phyloP scores from a whole-genome alignment of 64 coral and sea anemone genomes.

The Exaiptasia diaphana region DNA sequence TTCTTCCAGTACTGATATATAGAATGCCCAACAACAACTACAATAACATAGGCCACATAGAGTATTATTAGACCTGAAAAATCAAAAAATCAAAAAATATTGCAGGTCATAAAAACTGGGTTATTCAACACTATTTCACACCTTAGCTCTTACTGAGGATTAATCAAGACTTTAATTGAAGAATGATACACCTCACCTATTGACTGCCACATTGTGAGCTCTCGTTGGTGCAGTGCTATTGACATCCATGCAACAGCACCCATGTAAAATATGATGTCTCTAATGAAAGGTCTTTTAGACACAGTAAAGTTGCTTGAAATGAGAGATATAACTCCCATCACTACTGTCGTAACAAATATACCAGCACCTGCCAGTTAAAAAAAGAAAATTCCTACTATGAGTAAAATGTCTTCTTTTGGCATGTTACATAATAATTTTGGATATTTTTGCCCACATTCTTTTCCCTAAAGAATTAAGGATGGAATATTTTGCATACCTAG shows the following conservation, averaged over 20 bases:
- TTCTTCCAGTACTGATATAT: constrained; percentile 80
- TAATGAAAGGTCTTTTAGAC: constrained; percentile 63
- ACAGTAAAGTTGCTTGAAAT: constrained; percentile 38
- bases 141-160: no score
- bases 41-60: constrained; percentile 72
- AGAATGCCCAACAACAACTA: constrained; percentile 64
- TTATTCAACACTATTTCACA: no score
- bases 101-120: no score
- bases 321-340: constrained; percentile 74
- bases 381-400: not conserved
- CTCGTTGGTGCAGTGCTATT: constrained; percentile 63
- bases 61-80: constrained; percentile 62
- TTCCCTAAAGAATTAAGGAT: not conserved
- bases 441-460: not conserved
- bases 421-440: not conserved
- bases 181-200: constrained; percentile 43
- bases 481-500: constrained; percentile 52
- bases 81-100: not conserved
- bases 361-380: constrained; percentile 70
- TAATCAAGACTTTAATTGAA: no score
- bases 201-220: constrained; percentile 56
- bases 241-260: constrained; percentile 79
- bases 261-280: constrained; percentile 92
- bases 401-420: not conserved
- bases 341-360: constrained; percentile 92